phyloP scores from a whole-genome alignment of 2,113 vertebrate genomes.

The Anser brachyrhynchus region DNA sequence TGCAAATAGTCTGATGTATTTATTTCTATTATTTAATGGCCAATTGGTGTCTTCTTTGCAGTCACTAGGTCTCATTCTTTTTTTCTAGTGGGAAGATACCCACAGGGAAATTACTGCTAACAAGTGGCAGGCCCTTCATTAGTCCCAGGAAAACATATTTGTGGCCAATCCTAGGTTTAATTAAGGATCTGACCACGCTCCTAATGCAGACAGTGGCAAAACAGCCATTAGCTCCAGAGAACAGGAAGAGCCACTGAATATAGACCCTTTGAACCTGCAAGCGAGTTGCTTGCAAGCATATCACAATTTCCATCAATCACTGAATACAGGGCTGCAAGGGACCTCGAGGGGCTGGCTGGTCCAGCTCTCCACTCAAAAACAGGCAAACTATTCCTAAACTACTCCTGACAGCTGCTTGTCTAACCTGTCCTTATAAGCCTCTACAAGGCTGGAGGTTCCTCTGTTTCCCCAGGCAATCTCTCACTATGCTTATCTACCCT shows the following conservation, averaged over 20 bases:
- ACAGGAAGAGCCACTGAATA: not conserved
- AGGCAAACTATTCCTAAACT: not conserved
- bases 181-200: slow-evolving; percentile 26
- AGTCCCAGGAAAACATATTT: slow-evolving; percentile 7
- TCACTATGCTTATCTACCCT: accelerated
- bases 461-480: not conserved
- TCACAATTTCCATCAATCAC: not conserved
- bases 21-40: not conserved
- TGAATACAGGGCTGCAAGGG: not conserved
- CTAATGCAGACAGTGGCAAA: not conserved
- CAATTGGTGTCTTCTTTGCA: not conserved
- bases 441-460: not conserved
- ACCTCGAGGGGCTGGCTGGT: not conserved
- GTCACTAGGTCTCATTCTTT: not conserved
- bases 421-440: not conserved
- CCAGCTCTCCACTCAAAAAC: not conserved
- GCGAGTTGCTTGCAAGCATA: not conserved
- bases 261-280: not conserved
- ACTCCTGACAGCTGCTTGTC: not conserved
- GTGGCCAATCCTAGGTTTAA: not conserved
- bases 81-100: not conserved
- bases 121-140: not conserved
- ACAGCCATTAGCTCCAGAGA: not conserved
- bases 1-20: not conserved
- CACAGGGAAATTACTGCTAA: not conserved